Evolutionary conservation across 2,797 vertebrate species (phyloP).

Genomic region (Sebastes flavidus): DNA sequence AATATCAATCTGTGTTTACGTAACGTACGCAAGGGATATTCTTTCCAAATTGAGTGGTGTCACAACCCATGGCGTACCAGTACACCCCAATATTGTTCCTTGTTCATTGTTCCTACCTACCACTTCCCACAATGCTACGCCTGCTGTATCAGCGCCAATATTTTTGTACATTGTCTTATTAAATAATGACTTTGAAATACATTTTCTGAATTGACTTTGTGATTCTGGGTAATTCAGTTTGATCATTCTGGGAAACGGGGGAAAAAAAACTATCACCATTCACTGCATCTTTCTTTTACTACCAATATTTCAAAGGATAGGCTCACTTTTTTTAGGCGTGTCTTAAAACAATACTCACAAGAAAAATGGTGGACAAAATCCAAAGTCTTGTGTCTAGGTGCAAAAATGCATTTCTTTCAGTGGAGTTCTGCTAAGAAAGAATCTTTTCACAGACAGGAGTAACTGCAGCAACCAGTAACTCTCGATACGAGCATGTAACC

Average conservation of each 20-base stretch:
- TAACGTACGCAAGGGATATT: neutral
- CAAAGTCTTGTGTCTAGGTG: neutral
- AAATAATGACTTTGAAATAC: constrained; percentile 80
- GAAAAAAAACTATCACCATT: neutral
- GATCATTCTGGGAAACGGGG: neutral
- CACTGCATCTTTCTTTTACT: neutral
- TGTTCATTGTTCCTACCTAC: neutral
- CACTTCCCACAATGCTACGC: constrained; percentile 47
- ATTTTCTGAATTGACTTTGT: constrained; percentile 32
- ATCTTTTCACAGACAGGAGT: neutral
- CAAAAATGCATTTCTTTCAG: neutral
- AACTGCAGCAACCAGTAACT: neutral
- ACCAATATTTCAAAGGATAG: neutral
- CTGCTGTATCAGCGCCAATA: constrained; percentile 71
- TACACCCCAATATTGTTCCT: neutral
- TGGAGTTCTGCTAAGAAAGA: neutral
- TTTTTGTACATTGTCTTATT: constrained; percentile 85
- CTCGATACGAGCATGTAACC: neutral
- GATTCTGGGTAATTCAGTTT: constrained; percentile 12
- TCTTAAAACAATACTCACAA: neutral
- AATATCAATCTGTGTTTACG: constrained; percentile 7
- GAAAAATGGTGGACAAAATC: neutral
- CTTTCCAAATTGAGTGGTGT: constrained; percentile 14
- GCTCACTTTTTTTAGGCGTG: too few relatives aligned
- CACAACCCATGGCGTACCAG: neutral